These are phyloP conservation scores for Monopterus albus DNA, from an alignment of 2,113 vertebrate genomes.

Conservation along the genomic window DNA sequence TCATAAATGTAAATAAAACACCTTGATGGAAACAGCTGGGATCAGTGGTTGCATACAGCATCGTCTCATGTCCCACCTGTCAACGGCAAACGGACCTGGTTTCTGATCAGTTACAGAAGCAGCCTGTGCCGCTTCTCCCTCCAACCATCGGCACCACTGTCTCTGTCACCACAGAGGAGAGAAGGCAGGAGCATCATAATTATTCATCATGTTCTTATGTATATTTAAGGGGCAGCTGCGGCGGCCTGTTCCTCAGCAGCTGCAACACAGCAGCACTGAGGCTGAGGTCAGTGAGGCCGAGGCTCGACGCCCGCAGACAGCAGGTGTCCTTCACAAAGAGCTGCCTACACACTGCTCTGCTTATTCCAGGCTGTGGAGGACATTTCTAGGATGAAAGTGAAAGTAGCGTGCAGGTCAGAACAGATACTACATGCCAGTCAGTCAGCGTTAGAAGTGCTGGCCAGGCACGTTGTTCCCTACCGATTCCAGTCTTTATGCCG, in stretches of 20 bases:
- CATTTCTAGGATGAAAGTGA: not conserved
- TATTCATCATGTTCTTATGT: slow-evolving; percentile 70
- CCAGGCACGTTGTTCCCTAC: no score
- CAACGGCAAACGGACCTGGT: not conserved
- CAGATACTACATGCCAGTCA: not conserved
- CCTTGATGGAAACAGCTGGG: not conserved
- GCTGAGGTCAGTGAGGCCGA: slow-evolving; percentile 13
- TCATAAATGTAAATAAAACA: no score
- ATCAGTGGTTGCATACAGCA: no score
- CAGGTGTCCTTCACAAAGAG: not conserved
- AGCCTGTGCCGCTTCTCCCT: no score
- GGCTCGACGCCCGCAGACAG: slow-evolving; percentile 8
- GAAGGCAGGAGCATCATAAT: slow-evolving; percentile 7
- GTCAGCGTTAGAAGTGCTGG: no score
- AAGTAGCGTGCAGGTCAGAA: not conserved
- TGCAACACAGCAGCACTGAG: not conserved
- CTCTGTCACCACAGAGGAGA: not conserved
- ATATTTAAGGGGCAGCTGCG: slow-evolving; percentile 58
- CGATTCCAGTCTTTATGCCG: no score
- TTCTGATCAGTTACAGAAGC: not conserved
- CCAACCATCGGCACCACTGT: not conserved
- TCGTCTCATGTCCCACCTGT: no score
- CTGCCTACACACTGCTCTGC: not conserved
- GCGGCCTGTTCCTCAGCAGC: slow-evolving; percentile 17
- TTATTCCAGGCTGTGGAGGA: not conserved